A percentile compares a stretch with the other conserved stretches of the same genome.
Conservation (phyloP, 2,113 vertebrate genomes). For the Dryoscopus gambensis region DNA sequence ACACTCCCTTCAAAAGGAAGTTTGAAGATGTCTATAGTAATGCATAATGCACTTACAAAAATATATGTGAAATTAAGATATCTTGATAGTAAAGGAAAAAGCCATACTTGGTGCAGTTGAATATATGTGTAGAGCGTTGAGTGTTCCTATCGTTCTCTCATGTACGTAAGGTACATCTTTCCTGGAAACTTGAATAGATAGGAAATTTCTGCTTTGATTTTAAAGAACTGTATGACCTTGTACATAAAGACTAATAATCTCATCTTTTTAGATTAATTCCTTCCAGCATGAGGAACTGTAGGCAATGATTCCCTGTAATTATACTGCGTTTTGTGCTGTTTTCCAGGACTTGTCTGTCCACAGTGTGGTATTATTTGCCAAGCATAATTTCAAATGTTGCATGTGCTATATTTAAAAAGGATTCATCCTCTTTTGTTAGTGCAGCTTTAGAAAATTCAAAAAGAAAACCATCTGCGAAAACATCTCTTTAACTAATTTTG, state of each 20-base stretch:
- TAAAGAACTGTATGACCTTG: background rate
- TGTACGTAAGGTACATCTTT: background rate
- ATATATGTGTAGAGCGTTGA: background rate
- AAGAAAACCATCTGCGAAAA: slow-evolving; percentile 37
- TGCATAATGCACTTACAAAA: background rate
- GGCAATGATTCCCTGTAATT: background rate
- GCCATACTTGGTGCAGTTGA: background rate
- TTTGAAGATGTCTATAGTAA: background rate
- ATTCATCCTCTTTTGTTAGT: slow-evolving; percentile 14
- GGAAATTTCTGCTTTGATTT: background rate
- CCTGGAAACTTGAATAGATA: background rate
- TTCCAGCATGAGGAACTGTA: background rate
- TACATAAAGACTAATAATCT: background rate
- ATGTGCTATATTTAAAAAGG: slow-evolving; percentile 1
- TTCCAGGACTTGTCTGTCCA: background rate
- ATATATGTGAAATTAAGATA: background rate
- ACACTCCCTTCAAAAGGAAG: background rate
- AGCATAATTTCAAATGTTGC: background rate
- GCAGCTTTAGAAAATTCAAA: slow-evolving; percentile 8
- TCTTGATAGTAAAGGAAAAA: background rate
- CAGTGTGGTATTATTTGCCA: background rate
- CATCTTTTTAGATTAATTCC: background rate
- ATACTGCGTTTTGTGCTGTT: background rate
- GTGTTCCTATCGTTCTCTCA: background rate
- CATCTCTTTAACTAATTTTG: slow-evolving; percentile 43